Evolutionary conservation across 2,113 vertebrate species (phyloP), one percentile per base, ranked within the genome.

Genomic region (Phyllostomus discolor): DNA sequence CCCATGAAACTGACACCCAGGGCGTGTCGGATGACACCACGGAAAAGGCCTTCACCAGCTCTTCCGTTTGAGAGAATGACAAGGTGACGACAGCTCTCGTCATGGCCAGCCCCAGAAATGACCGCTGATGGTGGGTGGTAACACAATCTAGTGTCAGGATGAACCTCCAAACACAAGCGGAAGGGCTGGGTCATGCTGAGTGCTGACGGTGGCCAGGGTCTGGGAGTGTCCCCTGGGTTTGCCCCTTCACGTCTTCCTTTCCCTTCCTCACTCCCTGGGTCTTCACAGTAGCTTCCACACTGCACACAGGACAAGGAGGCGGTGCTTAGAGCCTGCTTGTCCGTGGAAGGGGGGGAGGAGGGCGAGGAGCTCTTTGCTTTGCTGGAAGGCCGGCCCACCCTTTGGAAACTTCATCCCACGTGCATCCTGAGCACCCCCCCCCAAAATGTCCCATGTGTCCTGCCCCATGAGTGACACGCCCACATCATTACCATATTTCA

Each of bases 1-100:
- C 33, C 35, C 2, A 0, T 12, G 20, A 24, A 31, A 28, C 10
- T 0, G 10, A 62, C 59, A 28, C 17, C 1, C 1, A 1, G 11
- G 1, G 3, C n/a, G 48, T 2, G 57, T 33, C 89, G 10, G 22
- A 19, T 1, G 8, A 26, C 31, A 2, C 1, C 1, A 14, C 0
- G 2, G 59, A 35, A 19, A 38, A 16, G 5, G 2, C 31, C 67
- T 5, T 24, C 2, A 11, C 8, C 57, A 41, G 5, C 17, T 38
- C 62, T 16, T 43, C 50, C 38, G 10, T 48, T 72, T 64, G n/a
- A 62, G 41, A 50, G 38, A 73, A 35, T 19, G 17, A 2, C 69
- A 14, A 19, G 33, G 26, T 41, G 72, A 54, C 41, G 22, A 11
- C 4, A 20, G 24, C 14, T 83, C 12, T 26, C 43, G 52, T 16